Evolutionary conservation across 2,888 invertebrate species (phyloP).

Genomic region (Drosophila melanosoma): DNA sequence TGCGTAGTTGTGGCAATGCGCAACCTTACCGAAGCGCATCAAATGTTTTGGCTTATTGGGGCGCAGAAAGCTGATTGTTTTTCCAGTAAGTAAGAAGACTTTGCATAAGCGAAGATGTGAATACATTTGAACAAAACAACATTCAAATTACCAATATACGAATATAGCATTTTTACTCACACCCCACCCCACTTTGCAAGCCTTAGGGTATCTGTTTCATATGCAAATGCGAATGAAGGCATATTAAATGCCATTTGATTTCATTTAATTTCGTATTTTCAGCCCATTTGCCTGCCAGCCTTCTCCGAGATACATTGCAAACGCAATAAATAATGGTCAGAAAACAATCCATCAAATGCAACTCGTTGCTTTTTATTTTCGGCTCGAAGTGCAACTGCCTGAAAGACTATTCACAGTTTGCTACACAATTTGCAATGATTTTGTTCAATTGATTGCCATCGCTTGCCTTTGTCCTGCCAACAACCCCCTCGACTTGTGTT

Average conservation of each 20-base stretch:
- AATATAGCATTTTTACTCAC: slow-evolving; percentile 9
- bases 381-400: slow-evolving; percentile 48
- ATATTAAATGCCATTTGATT: slow-evolving; percentile 66
- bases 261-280: slow-evolving; percentile 54
- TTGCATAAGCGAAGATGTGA: slow-evolving; percentile 74
- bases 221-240: slow-evolving; percentile 51
- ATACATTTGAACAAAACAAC: slow-evolving; percentile 54
- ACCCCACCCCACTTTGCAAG: not conserved
- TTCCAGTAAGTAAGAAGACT: slow-evolving; percentile 63
- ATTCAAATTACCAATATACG: slow-evolving; percentile 54
- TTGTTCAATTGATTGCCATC: slow-evolving; percentile 60
- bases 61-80: slow-evolving; percentile 70
- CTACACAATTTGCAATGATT: slow-evolving; percentile 72
- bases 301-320: slow-evolving; percentile 18
- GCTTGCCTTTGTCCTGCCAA: slow-evolving; percentile 35
- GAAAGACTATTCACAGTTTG: slow-evolving; percentile 37
- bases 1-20: slow-evolving; percentile 12
- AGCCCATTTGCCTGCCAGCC: slow-evolving; percentile 18
- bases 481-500: slow-evolving; percentile 16
- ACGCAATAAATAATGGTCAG: slow-evolving; percentile 38
- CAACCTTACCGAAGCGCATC: slow-evolving; percentile 23
- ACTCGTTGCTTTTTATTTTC: slow-evolving; percentile 56
- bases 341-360: slow-evolving; percentile 50
- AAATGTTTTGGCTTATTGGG: slow-evolving; percentile 52
- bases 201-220: slow-evolving; percentile 24